Evolutionary conservation across 2,888 invertebrate species (phyloP), one percentile per base, ranked within the genome.

Genomic region (Julus scanicus): DNA sequence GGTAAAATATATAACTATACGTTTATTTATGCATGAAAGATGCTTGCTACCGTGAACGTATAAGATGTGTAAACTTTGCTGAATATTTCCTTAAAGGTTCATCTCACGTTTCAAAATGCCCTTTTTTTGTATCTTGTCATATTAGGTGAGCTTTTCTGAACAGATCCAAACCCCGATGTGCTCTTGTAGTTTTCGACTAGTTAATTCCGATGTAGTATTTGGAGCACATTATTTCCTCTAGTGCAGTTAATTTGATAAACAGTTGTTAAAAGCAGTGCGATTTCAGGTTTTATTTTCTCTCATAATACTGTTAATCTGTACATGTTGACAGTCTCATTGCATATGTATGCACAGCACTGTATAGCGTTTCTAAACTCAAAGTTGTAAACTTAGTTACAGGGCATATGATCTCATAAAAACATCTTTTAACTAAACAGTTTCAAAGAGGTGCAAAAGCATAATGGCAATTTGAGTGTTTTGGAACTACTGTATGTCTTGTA

Each of bases 1-100:
- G 80, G 80, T 80, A 15, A 37, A 80, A 80, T 37, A 80, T 37
- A 37, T 80, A 71, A 9, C 20, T 29, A 20, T 71, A 71, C 71
- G 29, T 20, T 71, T 29, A 80, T 80, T 80, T 80, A 80, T 80
- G 80, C 80, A 80, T 80, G 80, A 29, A 37, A 80, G 80, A 80
- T 80, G 29, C 80, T 80, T 80, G 80, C 80, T 80, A 80, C 80
- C 13, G 80, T 80, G 80, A 20, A 80, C 80, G 37, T 80, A 80
- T 80, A 80, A 80, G 37, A 80, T 80, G 80, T 80, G 80, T 80
- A 80, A 80, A 80, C 80, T 80, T 80, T 80, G 80, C 80, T 80
- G 80, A 80, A 80, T 80, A 80, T 80, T 80, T 80, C 80, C 29
- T 29, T 6, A 29, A 71, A 20, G 20, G 71, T 71, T 71, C 80